Base-by-base conservation (phyloP, 1,140 invertebrate genomes). In the Agrilus planipennis region DNA sequence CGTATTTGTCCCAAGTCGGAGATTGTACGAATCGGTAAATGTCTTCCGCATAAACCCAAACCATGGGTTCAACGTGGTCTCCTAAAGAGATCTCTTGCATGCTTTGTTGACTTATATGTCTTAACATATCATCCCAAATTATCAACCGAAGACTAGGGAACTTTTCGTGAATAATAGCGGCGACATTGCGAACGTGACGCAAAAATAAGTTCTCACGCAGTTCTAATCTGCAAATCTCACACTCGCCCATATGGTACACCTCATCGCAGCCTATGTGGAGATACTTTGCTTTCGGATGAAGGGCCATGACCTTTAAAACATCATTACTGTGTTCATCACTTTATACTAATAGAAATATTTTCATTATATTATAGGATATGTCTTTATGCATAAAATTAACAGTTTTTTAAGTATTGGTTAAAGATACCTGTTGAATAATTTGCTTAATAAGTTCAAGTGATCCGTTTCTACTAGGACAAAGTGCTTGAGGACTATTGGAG, bases 101-200 rank as follows among this genome's bases (percentile, higher is more conserved):
- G 52, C 71, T 64, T 39, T 71, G 67, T 46, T 73, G 61, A n/a
- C 75, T 72, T 49, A 89, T 76, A 23, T 77, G 71, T 17, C 88
- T 67, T 22, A 95, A 56, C 87, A 96, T 94, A 59, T 97, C 93
- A 55, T 96, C 90, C 93, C 93, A 96, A 49, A 96, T 83, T 6
- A 97, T 76, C 14, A 88, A 64, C 37, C 44, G 35, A 9, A 60
- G n/a, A 2, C 69, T 64, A 0, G 79, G 72, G 61, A 74, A 78
- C 3, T 71, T 69, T 12, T 70, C 65, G 36, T 73, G 73, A 11
- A 88, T 69, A 40, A 75, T 72, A 32, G 70, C 66, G 1, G 72
- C 72, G 15, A 84, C 65, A 9, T 67, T 65, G 16, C 69, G 60
- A 7, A 91, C 69, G 49, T 90, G 85, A 19, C 73, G 69, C 0